Evolutionary conservation across 1,140 invertebrate genomes (phyloP), one percentile per base, ranked within the genome.

Genomic region (Lineus longissimus): DNA sequence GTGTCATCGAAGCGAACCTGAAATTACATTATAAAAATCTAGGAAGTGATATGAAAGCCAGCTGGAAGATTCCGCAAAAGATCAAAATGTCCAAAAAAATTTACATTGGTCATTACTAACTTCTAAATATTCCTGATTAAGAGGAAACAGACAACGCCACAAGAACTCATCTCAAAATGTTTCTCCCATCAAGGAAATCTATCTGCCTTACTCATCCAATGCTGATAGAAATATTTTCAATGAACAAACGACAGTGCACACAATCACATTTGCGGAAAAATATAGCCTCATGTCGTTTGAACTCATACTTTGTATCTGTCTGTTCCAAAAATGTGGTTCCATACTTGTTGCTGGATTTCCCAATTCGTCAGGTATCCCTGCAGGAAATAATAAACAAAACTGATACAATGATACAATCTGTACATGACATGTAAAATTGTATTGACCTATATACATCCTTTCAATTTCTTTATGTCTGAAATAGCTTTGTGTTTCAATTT

Each of bases 291-390:
- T n/a, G n/a, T n/a, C n/a, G n/a, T n/a, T n/a, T n/a, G n/a, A n/a
- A 25, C 13, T 2, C 59, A 88, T 0, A 91, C 88, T 22, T 91
- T 87, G 67, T 91, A 90, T 65, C 90, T 88, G 67, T 96, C 92
- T 80, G 91, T 91, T 59, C 92, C 91, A 76, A 98, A 95, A 55
- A 95, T 73, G 63, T 94, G 91, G 79, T 99, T 96, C 95, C 95
- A 99, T 0, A 99, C 87, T 84, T 84, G 81, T 65, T 97, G 96
- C 73, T 97, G 90, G 0, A 93, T 87, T 73, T 98, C 95, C 91
- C 93, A 97, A 77, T 98, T 97, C 0, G 95, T 86, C 1, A 97
- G 84, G 76, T 95, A 97, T 0, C 95, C 94, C 86, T 87, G 73
- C 36, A 79, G 81, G n/a, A n/a, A n/a, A n/a, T n/a, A 57, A 55